A percentile compares a stretch with the other conserved stretches of the same genome.
Conservation (phyloP, 1,140 invertebrate species). For the Pogonognathellus flavescens region DNA sequence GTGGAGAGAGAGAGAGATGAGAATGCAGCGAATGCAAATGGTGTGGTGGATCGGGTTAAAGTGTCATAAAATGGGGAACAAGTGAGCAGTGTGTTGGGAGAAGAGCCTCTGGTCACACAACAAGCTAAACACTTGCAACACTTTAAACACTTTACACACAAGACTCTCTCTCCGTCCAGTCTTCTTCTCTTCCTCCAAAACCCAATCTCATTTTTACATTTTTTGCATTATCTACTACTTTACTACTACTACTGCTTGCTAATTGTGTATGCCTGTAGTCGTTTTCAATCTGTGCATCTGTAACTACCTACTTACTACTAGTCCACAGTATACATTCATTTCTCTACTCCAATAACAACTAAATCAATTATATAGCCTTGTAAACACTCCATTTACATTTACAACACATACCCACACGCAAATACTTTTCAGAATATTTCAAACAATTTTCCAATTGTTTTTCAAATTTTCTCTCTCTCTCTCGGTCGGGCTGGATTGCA, state of each 20-base stretch:
- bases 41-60: slow-evolving; percentile 52
- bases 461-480: too few species aligned
- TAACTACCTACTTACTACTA: too few species aligned
- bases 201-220: background rate
- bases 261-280: background rate
- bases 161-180: background rate
- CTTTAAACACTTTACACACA: slow-evolving; percentile 7
- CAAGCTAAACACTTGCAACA: slow-evolving; percentile 46
- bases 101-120: slow-evolving; percentile 52
- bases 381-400: too few species aligned
- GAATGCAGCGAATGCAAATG: slow-evolving; percentile 48
- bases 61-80: slow-evolving; percentile 52
- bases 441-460: too few species aligned
- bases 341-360: too few species aligned
- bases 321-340: too few species aligned
- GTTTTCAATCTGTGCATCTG: too few species aligned
- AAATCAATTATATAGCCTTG: too few species aligned
- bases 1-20: slow-evolving; percentile 20
- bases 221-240: background rate
- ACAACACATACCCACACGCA: too few species aligned
- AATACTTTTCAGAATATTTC: too few species aligned
- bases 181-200: slow-evolving; percentile 9
- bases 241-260: background rate
- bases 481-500: too few species aligned
- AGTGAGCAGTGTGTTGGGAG: slow-evolving; percentile 45